These are phyloP conservation scores for Natator depressus DNA, from an alignment of 2,113 vertebrate species.

Conservation along the genomic window DNA sequence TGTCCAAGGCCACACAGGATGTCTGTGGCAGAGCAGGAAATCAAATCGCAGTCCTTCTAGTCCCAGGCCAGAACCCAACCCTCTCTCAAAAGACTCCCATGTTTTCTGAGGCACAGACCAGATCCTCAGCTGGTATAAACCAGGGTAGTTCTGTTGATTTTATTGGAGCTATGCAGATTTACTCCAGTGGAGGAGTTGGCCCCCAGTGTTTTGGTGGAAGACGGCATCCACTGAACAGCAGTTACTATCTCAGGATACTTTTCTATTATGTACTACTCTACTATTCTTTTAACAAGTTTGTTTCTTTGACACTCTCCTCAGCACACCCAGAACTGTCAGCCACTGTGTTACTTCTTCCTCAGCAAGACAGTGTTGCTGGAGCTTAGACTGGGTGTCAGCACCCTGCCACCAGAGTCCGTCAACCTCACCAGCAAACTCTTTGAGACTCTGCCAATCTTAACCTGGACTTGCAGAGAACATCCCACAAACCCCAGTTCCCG, in stretches of 20 bases:
- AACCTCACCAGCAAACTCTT: not conserved
- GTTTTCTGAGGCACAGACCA: not conserved
- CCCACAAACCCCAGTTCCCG: not conserved
- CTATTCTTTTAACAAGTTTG: not conserved
- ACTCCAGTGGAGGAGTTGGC: not conserved
- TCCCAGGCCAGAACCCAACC: no score
- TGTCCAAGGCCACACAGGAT: no score
- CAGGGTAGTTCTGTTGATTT: not conserved
- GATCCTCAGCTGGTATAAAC: not conserved
- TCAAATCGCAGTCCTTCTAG: not conserved
- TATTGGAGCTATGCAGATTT: not conserved
- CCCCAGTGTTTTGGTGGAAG: not conserved
- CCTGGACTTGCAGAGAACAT: not conserved
- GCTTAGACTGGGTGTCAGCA: not conserved
- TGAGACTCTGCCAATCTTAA: not conserved
- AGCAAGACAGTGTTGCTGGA: not conserved
- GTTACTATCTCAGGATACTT: not conserved
- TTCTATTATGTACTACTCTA: fast-evolving
- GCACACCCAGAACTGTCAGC: not conserved
- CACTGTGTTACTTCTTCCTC: not conserved
- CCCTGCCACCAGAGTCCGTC: not conserved
- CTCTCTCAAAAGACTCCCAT: not conserved
- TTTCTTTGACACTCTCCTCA: not conserved
- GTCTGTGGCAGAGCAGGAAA: not conserved
- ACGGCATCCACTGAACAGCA: fast-evolving